Percentiles rank a stretch among this genome's conserved stretches.
Evolutionary conservation across 2,888 invertebrate genomes (phyloP).

Genomic region (Aquatica leii): DNA sequence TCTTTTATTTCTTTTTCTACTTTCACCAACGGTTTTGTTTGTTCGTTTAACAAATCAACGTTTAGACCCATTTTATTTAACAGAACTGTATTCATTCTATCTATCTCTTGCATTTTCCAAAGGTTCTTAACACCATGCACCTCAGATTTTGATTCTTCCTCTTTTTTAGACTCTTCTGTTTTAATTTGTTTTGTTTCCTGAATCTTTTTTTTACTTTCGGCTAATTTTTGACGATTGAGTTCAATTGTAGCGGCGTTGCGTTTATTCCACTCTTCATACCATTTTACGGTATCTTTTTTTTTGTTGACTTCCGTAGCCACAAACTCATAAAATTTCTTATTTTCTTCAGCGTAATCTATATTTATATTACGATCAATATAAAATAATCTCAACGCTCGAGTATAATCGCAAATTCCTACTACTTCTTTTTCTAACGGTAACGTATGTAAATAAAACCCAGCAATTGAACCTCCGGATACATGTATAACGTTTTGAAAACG

Average conservation of each 20-base stretch:
- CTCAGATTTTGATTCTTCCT: constrained; percentile 45
- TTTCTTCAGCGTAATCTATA: not conserved
- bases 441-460: constrained; percentile 58
- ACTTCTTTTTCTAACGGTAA: constrained; percentile 67
- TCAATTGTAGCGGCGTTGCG: no score
- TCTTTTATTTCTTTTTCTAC: constrained; percentile 66
- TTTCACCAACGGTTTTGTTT: constrained; percentile 68
- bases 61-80: constrained; percentile 71
- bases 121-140: constrained; percentile 64
- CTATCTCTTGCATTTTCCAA: constrained; percentile 70
- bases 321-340: constrained; percentile 54
- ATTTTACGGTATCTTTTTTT: not conserved
- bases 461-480: constrained; percentile 58
- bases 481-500: constrained; percentile 59
- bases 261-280: not conserved
- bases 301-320: not conserved
- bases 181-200: not conserved
- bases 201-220: not conserved
- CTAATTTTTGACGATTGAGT: no score
- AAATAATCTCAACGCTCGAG: constrained; percentile 73
- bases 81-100: constrained; percentile 70
- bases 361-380: constrained; percentile 47
- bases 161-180: constrained; percentile 13
- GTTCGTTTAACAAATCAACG: constrained; percentile 66
- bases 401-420: constrained; percentile 73